Evolutionary conservation across 2,113 vertebrate species (phyloP), one percentile per base, ranked within the genome.

Genomic region (Cynoglossus semilaevis): DNA sequence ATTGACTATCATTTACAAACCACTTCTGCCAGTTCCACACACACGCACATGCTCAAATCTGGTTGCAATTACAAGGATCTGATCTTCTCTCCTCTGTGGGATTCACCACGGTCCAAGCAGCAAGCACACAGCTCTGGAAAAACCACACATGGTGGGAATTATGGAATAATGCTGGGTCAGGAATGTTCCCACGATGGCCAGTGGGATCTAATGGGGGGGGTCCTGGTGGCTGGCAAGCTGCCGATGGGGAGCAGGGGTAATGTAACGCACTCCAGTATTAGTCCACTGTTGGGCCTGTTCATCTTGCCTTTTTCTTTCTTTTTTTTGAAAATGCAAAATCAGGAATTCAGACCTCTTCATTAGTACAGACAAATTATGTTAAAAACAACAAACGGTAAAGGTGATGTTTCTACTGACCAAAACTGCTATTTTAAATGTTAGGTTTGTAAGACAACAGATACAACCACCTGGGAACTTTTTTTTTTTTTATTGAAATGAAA

Each of bases 171-270:
- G 85, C 83, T 80, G 80, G 11, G 71, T 87, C 83, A 87, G 87
- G 87, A 88, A 88, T 88, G 82, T 88, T 88, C 87, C 82, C 87
- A 88, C 83, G 82, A 80, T 81, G 87, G 71, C 85, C 76, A 52
- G 58, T 34, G 78, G 70, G 71, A 76, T 72, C 70, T 70, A 54
- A 70, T 47, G 60, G 63, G 57, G 63, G 57, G 76, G 66, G 80
- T 16, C 78, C 82, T 65, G 58, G 44, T 58, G 59, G 69, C 44
- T 74, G 69, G 68, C 65, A 4, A 6, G 57, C 58, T 55, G 48
- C 52, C 52, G 3, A 36, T 9, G 51, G 62, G 72, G 73, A 77
- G 83, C 76, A 72, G 46, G 67, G 70, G 56, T 55, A 84, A 83
- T 71, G 58, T 57, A 81, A 77, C 17, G 68, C 74, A 70, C 15